phyloP scores from a whole-genome alignment of 2,888 invertebrate species.

The Tuta absoluta region DNA sequence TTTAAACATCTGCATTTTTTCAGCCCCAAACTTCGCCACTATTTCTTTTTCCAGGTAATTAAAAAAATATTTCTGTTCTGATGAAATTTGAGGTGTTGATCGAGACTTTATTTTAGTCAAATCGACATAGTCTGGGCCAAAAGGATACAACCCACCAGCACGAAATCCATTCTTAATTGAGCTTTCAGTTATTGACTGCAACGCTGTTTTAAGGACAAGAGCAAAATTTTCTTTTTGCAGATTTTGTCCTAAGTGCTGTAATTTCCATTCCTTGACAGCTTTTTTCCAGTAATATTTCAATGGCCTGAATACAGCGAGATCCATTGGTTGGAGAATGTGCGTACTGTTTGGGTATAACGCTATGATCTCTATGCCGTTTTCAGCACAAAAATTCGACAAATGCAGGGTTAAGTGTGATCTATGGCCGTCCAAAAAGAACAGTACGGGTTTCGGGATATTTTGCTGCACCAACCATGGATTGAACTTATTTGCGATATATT shows the following conservation, averaged over 20 bases:
- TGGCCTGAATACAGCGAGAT: constrained; percentile 38
- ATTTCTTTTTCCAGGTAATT: constrained; percentile 37
- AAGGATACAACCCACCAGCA: constrained; percentile 38
- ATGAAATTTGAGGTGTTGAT: constrained; percentile 29
- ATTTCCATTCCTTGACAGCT: constrained; percentile 36
- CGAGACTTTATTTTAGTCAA: constrained; percentile 36
- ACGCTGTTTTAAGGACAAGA: constrained; percentile 35
- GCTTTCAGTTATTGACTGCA: constrained; percentile 30
- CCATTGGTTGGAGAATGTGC: constrained; percentile 38
- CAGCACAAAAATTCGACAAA: constrained; percentile 39
- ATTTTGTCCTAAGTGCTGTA: constrained; percentile 33
- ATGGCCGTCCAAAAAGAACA: constrained; percentile 43
- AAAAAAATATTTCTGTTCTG: constrained; percentile 31
- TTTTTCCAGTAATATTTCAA: constrained; percentile 37
- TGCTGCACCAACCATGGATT: constrained; percentile 42
- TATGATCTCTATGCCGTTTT: constrained; percentile 39
- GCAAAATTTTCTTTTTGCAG: constrained; percentile 40
- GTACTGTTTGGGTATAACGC: constrained; percentile 37
- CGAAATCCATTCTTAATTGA: constrained; percentile 40
- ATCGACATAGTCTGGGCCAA: constrained; percentile 40
- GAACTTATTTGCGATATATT: constrained; percentile 51
- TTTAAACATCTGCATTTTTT: constrained; percentile 37
- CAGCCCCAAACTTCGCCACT: constrained; percentile 29
- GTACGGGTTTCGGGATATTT: constrained; percentile 40
- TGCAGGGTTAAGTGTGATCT: constrained; percentile 39